These are phyloP conservation scores for Trichosurus vulpecula DNA, from an alignment of 2,797 vertebrate genomes.

Conservation along the genomic window DNA sequence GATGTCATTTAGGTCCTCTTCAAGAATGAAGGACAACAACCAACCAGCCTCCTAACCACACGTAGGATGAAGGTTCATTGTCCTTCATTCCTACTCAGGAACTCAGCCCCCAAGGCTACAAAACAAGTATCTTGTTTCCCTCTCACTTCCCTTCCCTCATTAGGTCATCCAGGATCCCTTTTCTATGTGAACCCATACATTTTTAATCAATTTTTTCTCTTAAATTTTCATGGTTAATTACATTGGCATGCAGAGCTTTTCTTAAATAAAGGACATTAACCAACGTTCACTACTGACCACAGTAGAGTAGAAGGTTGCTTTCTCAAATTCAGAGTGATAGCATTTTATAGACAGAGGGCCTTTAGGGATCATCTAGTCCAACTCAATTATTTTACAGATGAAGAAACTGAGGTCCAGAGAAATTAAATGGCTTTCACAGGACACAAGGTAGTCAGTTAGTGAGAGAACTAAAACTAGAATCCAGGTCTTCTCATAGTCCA, in stretches of 20 bases:
- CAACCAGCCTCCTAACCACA: background rate
- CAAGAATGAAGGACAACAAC: too few relatives aligned
- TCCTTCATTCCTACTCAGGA: background rate
- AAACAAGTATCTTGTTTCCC: background rate
- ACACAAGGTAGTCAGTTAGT: background rate
- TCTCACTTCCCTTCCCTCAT: background rate
- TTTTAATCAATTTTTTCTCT: conserved; percentile 15
- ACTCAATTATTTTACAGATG: background rate
- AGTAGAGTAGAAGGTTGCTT: background rate
- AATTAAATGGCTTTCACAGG: background rate
- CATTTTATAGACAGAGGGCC: background rate
- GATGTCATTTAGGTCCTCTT: too few relatives aligned
- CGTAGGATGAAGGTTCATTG: background rate
- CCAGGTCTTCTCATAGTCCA: background rate
- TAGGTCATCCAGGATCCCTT: background rate
- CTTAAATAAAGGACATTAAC: conserved; percentile 9
- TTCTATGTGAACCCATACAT: conserved; percentile 1
- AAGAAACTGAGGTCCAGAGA: background rate
- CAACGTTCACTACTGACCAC: background rate
- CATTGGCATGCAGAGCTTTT: conserved; percentile 1
- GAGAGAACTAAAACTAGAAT: background rate
- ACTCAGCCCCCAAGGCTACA: background rate
- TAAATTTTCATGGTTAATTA: background rate
- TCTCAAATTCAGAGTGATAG: background rate
- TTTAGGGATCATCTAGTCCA: background rate